Base-by-base conservation (phyloP, 1,140 invertebrate genomes). In the Diabrotica undecimpunctata region DNA sequence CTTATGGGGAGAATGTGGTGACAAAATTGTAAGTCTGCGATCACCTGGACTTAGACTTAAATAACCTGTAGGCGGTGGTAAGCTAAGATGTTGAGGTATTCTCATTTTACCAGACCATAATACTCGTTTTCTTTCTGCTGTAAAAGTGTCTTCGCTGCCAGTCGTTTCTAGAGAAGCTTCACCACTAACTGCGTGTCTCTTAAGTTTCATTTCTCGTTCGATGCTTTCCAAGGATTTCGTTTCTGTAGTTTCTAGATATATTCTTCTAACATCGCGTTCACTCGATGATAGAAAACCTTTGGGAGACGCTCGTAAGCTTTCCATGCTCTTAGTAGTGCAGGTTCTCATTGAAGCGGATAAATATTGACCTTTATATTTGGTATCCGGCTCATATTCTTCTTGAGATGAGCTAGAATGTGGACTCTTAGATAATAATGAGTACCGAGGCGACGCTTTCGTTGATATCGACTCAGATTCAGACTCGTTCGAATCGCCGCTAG, bases 401-500 rank as follows among this genome's bases (percentile, higher is more conserved):
- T 88, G 87, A 54, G 86, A 88, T 10, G 86, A 88, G 69, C 87
- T 88, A 0, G 87, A 88, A 61, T 88, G 85, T 0, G 87, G 86
- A 65, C 86, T 88, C 54, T 85, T 83, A 60, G 81, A 86, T 8
- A 83, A 69, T 55, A 71, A 64, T 39, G 58, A 79, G 64, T 66
- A 75, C 9, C 69, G 67, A 10, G 77, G 74, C 9, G 73, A 72
- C 6, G 65, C 61, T 56, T 73, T 67, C 50, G 71, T 59, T 25
- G 71, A 66, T 25, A 73, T 70, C 9, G 73, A 75, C 41, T 74
- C 75, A 13, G 77, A 76, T 63, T 78, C 77, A 25, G 77, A 78
- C 62, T 79, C 78, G 54, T 77, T 55, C 2, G 78, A 80, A 64
- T 81, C 80, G 14, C 78, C 79, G 58, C 79, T 80, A 8, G 80